These are phyloP conservation scores for Cosmorhoe ocellata DNA, from an alignment of 2,888 invertebrate species.

Conservation along the genomic window DNA sequence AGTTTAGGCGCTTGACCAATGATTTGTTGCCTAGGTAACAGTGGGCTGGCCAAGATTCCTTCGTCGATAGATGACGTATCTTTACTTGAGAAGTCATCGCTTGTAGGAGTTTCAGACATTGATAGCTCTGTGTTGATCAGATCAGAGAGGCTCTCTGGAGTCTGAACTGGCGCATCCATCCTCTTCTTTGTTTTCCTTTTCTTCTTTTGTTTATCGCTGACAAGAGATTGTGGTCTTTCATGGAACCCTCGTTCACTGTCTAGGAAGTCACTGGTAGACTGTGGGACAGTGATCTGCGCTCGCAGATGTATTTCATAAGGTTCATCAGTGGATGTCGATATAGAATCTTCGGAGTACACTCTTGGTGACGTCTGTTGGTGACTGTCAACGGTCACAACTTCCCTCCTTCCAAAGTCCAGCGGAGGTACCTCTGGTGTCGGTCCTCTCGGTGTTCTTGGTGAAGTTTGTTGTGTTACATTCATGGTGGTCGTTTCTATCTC, in stretches of 20 bases:
- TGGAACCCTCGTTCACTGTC: conserved; percentile 63
- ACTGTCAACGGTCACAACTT: conserved; percentile 49
- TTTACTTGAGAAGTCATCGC: conserved; percentile 68
- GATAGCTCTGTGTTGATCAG: conserved; percentile 77
- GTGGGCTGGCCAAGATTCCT: conserved; percentile 68
- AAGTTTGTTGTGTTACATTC: conserved; percentile 78
- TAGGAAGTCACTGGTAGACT: conserved; percentile 64
- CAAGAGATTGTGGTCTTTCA: conserved; percentile 53
- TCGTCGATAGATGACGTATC: conserved; percentile 74
- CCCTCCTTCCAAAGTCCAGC: conserved; percentile 43
- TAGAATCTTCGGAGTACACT: conserved; percentile 74
- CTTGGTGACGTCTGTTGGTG: conserved; percentile 79
- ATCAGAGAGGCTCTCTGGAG: conserved; percentile 77
- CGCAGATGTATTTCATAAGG: conserved; percentile 84
- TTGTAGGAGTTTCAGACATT: conserved; percentile 69
- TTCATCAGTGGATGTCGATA: conserved; percentile 78
- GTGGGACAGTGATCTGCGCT: conserved; percentile 82
- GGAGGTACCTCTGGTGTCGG: conserved; percentile 34
- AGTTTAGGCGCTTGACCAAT: conserved; percentile 49
- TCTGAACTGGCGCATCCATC: conserved; percentile 60
- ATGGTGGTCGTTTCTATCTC: conserved; percentile 38
- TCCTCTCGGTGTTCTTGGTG: conserved; percentile 65
- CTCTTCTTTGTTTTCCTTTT: conserved; percentile 70
- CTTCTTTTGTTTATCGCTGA: conserved; percentile 66
- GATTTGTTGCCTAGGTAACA: conserved; percentile 45